Percentiles rank a stretch among this genome's conserved stretches.
Evolutionary conservation across 2,797 vertebrate species (phyloP).

Genomic region (Sebastiscus tertius): DNA sequence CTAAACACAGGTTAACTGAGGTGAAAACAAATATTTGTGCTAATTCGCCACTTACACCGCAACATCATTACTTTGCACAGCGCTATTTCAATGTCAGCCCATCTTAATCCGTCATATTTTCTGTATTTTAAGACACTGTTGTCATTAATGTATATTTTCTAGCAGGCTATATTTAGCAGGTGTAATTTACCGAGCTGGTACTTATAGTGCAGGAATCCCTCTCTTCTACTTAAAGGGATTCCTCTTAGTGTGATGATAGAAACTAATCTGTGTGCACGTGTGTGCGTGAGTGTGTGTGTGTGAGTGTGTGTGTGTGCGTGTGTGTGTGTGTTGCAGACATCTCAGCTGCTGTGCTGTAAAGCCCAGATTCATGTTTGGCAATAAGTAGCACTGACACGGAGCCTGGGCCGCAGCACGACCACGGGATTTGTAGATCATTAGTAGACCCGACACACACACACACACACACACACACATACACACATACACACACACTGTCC

Average conservation of each 20-base stretch:
- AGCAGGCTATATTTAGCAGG: constrained; percentile 37
- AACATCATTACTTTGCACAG: not conserved
- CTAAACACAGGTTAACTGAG: constrained; percentile 1
- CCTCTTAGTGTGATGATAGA: constrained; percentile 44
- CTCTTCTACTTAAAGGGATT: constrained; percentile 53
- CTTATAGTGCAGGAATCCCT: constrained; percentile 45
- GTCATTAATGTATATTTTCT: not conserved
- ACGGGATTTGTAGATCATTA: constrained; percentile 75
- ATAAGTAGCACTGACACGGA: constrained; percentile 56
- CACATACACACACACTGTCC: constrained; percentile 8
- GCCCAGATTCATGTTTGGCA: constrained; percentile 60
- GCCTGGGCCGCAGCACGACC: constrained; percentile 45
- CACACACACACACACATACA: not conserved
- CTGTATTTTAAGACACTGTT: not conserved
- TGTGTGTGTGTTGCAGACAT: constrained; percentile 16
- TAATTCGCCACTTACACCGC: not conserved
- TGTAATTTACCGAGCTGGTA: constrained; percentile 29
- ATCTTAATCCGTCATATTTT: not conserved
- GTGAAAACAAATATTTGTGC: constrained; percentile 16
- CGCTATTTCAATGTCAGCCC: not conserved
- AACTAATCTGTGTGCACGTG: constrained; percentile 37
- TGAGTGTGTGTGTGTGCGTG: not conserved
- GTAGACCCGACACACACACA: constrained; percentile 6
- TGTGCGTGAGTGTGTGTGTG: not conserved
- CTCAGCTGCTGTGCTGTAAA: constrained; percentile 56